Evolutionary conservation across 1,140 invertebrate species (phyloP).

Genomic region (Oreohelix idahoensis): DNA sequence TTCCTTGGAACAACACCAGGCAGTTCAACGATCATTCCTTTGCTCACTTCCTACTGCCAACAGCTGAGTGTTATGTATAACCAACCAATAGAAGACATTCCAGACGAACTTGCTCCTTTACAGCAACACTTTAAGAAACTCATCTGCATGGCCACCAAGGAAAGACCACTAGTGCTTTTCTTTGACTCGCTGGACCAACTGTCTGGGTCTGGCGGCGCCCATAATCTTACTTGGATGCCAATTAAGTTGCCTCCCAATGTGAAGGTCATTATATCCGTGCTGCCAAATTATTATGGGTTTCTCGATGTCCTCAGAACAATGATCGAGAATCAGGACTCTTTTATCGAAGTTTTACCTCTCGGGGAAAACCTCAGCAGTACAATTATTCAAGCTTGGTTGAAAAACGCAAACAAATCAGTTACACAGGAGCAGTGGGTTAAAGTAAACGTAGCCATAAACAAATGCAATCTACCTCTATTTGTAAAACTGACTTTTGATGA

Average conservation of each 20-base stretch:
- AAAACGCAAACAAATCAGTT: conserved; percentile 88
- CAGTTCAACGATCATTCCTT: conserved; percentile 51
- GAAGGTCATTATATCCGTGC: conserved; percentile 81
- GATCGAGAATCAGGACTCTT: conserved; percentile 91
- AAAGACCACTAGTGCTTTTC: conserved; percentile 53
- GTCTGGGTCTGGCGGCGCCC: conserved; percentile 47
- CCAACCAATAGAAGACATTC: conserved; percentile 92
- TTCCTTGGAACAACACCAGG: conserved; percentile 64
- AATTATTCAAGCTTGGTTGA: conserved; percentile 95
- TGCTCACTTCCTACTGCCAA: conserved; percentile 92
- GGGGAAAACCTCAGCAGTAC: conserved; percentile 89
- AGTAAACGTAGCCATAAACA: conserved; percentile 53
- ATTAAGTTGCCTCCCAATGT: conserved; percentile 54
- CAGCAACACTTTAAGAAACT: conserved; percentile 85
- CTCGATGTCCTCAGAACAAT: conserved; percentile 81
- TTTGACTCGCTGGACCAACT: conserved; percentile 66
- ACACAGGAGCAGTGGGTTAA: conserved; percentile 54
- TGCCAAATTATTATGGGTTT: conserved; percentile 63
- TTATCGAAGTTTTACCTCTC: conserved; percentile 77
- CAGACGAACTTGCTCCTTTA: conserved; percentile 94
- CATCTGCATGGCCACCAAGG: neutral
- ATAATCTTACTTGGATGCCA: conserved; percentile 59
- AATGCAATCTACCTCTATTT: conserved; percentile 65
- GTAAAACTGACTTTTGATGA: conserved; percentile 67
- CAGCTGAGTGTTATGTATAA: conserved; percentile 95